phyloP scores from a whole-genome alignment of 2,113 vertebrate species.

The Mixornis gularis region DNA sequence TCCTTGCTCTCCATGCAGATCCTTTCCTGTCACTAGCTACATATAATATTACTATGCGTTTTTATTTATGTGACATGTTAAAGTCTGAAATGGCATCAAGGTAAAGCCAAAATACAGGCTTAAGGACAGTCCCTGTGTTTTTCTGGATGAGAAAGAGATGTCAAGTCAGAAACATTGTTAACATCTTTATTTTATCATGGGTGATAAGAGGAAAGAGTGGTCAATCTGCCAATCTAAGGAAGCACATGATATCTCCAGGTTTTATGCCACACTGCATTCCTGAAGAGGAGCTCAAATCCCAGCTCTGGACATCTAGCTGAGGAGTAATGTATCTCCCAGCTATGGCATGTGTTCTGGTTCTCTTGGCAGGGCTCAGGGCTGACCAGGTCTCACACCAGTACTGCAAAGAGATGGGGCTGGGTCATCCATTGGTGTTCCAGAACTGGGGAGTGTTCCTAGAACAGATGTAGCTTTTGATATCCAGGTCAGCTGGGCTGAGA shows the following conservation, averaged over 20 bases:
- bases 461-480: not conserved
- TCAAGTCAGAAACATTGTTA: rapidly evolving
- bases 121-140: not conserved
- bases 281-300: not conserved
- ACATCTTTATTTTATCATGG: not conserved
- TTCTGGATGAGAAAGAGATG: not conserved
- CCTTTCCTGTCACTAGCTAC: not conserved
- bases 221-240: not conserved
- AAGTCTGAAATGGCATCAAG: not conserved
- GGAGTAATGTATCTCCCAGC: not conserved
- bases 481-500: not conserved
- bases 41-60: not conserved
- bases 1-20: not conserved
- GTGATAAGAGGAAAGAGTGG: not conserved
- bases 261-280: not conserved
- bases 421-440: rapidly evolving
- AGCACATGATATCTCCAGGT: not conserved
- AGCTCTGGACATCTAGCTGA: not conserved
- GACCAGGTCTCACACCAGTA: not conserved
- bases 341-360: rapidly evolving
- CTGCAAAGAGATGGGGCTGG: not conserved
- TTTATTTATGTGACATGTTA: not conserved
- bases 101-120: not conserved
- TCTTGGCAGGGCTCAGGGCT: not conserved
- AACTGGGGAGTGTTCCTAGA: not conserved